Base-by-base conservation (phyloP, 2,888 invertebrate genomes). In the Oeneis ivallda region DNA sequence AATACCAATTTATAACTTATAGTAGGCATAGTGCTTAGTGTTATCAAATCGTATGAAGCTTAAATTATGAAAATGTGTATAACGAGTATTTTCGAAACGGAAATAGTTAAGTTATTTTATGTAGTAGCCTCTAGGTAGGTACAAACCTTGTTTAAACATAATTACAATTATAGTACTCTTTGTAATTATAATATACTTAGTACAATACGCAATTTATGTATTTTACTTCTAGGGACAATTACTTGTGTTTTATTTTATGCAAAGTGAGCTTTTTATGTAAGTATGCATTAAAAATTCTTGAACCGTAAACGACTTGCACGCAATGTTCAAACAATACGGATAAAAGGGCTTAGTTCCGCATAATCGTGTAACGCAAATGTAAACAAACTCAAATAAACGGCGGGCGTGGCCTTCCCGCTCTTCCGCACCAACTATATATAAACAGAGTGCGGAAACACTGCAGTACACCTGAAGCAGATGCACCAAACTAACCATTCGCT, bases 381-480 rank as follows among this genome's bases (percentile, higher is more conserved):
- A 69, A 76, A 74, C 74, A 79, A 71, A 71, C 76, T 76, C 80
- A 78, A 82, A 81, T 80, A 80, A 80, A 82, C 78, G 74, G 74
- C 75, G 75, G 75, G 75, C 73, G 72, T 72, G 85, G 73, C 89
- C 90, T 89, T 84, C 83, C 79, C 71, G 76, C 73, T 84, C 86
- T 89, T 90, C 90, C 90, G 90, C 75, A 74, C 80, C 71, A 78
- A 81, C 89, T 89, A 87, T 87, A 89, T 89, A 87, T 87, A 89
- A 85, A 84, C 83, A 83, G 88, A 82, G 73, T 76, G 81, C 87
- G 90, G 90, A 90, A 89, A 84, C 77, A 70, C 70, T 72, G 72
- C 73, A 77, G 76, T 80, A 77, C 72, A 15, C 47, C 47, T 15
- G 17, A 47, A 17, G 47, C 15, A 54, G 54, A 62, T 67, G 63